Evolutionary conservation across 2,113 vertebrate genomes (phyloP).

Genomic region (Camarhynchus parvulus): DNA sequence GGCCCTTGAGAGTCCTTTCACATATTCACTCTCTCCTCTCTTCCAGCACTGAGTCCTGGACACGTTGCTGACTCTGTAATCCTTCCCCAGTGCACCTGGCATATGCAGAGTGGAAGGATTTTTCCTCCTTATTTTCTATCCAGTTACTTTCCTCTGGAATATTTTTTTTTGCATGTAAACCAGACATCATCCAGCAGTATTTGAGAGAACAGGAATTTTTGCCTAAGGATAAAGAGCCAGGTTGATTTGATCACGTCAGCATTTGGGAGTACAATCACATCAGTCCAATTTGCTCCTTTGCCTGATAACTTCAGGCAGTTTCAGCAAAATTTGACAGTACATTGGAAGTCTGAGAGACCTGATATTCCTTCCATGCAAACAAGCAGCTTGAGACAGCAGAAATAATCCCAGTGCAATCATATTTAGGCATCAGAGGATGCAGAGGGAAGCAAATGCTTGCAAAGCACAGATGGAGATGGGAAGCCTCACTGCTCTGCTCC

Average conservation of each 20-base stretch:
- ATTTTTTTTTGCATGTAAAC: not conserved
- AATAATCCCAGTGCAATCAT: not conserved
- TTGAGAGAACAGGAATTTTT: not conserved
- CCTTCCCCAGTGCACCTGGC: not conserved
- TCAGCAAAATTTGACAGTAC: not conserved
- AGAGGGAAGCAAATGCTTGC: not conserved
- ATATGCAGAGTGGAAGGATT: not conserved
- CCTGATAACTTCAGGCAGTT: not conserved
- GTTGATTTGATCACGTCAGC: not conserved
- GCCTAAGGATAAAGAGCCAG: not conserved
- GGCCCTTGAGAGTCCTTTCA: not conserved
- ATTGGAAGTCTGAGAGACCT: not conserved
- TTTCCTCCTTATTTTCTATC: not conserved
- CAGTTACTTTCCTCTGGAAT: not conserved
- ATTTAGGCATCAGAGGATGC: not conserved
- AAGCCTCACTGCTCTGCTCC: not conserved
- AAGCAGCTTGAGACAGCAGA: not conserved
- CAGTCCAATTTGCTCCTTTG: not conserved
- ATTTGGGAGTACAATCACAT: not conserved
- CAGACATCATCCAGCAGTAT: not conserved
- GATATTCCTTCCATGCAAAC: not conserved
- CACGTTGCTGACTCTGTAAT: not conserved
- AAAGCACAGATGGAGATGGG: rapidly evolving
- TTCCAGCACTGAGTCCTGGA: not conserved
- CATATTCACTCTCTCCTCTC: not conserved